These are phyloP conservation scores for Clarias platycephalus DNA, from an alignment of 2,797 vertebrate genomes.

Conservation along the genomic window DNA sequence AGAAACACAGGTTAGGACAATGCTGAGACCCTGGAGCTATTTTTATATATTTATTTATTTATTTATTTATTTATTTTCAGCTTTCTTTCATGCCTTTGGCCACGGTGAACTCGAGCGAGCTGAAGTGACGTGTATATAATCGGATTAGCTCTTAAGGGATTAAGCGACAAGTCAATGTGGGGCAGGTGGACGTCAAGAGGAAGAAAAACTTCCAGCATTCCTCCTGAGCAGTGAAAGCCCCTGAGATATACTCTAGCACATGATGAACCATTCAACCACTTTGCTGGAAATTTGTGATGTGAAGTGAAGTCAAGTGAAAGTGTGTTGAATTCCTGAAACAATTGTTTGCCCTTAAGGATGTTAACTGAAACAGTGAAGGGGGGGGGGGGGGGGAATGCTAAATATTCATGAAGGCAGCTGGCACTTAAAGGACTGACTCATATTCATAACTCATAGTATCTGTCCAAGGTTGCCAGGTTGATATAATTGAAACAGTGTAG, in stretches of 20 bases:
- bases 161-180: slow-evolving; percentile 58
- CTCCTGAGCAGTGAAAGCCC: not conserved
- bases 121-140: slow-evolving; percentile 66
- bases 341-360: not conserved
- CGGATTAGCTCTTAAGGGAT: slow-evolving; percentile 66
- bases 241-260: not conserved
- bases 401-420: not conserved
- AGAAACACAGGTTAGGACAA: not conserved
- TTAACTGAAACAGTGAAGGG: not conserved
- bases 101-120: not conserved
- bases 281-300: not conserved
- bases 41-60: not conserved
- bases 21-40: not conserved
- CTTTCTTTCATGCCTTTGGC: not conserved
- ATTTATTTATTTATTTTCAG: not conserved
- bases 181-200: slow-evolving; percentile 21
- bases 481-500: no score
- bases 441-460: not conserved
- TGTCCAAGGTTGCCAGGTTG: not conserved
- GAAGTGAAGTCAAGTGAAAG: not conserved
- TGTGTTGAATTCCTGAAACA: not conserved
- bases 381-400: not conserved
- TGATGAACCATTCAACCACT: no score
- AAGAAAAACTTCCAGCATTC: slow-evolving; percentile 4
- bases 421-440: not conserved